Conservation (phyloP, 2,888 invertebrate genomes). For the Ophion costatus region DNA sequence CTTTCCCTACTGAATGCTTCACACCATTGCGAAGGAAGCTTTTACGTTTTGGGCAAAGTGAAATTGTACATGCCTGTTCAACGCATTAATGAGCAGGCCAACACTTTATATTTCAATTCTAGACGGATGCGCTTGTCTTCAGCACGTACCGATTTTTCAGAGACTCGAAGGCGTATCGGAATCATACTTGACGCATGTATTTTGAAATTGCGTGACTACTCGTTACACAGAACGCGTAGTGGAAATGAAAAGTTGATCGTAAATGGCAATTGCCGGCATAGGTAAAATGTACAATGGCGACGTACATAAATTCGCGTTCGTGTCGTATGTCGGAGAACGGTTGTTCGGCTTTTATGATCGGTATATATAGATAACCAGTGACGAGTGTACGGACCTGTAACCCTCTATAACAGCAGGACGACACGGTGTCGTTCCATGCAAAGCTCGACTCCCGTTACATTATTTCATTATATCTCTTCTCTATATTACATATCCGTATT, state of each 20-base stretch:
- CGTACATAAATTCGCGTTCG: conserved; percentile 13
- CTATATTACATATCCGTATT: not conserved
- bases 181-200: not conserved
- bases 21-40: not conserved
- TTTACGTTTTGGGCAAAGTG: not conserved
- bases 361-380: conserved; percentile 11
- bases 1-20: not conserved
- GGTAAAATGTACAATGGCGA: not conserved
- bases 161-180: no score
- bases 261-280: not conserved
- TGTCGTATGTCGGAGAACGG: not conserved
- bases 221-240: conserved; percentile 1
- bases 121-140: no score
- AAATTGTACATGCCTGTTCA: not conserved
- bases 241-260: not conserved
- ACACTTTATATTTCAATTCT: not conserved
- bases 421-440: conserved; percentile 28
- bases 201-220: conserved; percentile 17
- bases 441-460: conserved; percentile 46
- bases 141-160: no score
- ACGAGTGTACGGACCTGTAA: not conserved
- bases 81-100: no score
- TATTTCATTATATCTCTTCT: conserved; percentile 52
- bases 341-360: not conserved
- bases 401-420: conserved; percentile 30